Evolutionary conservation across 2,113 vertebrate species (phyloP).

Genomic region (Phasianus colchicus): DNA sequence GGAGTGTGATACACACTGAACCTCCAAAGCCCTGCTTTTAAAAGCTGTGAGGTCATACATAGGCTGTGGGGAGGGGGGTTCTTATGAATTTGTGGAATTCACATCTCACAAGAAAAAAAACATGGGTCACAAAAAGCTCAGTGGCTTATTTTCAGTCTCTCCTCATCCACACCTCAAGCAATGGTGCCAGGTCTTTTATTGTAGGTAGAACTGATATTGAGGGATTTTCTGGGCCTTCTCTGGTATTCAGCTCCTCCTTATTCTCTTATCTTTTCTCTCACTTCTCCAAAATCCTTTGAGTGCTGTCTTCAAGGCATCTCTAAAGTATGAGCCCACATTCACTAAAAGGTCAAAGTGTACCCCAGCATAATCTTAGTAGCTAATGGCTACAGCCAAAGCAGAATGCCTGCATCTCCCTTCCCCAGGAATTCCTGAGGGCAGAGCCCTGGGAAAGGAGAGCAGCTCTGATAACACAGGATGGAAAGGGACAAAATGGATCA

Average conservation of each 20-base stretch:
- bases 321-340: background rate
- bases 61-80: background rate
- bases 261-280: background rate
- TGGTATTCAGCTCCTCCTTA: background rate
- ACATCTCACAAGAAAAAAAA: background rate
- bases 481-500: background rate
- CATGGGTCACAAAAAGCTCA: background rate
- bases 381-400: background rate
- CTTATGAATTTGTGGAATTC: background rate
- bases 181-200: background rate
- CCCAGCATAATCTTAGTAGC: background rate
- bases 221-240: background rate
- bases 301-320: background rate
- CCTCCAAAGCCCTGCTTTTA: background rate
- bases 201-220: background rate
- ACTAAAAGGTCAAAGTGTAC: background rate
- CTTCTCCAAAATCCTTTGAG: background rate
- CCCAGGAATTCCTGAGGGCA: background rate
- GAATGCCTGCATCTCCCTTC: background rate
- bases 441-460: background rate
- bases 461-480: background rate
- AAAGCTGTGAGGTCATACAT: background rate
- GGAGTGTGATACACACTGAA: background rate
- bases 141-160: background rate
- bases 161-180: background rate